Evolutionary conservation across 2,113 vertebrate genomes (phyloP), one percentile per base, ranked within the genome.

Genomic region (Beaufortia kweichowensis): DNA sequence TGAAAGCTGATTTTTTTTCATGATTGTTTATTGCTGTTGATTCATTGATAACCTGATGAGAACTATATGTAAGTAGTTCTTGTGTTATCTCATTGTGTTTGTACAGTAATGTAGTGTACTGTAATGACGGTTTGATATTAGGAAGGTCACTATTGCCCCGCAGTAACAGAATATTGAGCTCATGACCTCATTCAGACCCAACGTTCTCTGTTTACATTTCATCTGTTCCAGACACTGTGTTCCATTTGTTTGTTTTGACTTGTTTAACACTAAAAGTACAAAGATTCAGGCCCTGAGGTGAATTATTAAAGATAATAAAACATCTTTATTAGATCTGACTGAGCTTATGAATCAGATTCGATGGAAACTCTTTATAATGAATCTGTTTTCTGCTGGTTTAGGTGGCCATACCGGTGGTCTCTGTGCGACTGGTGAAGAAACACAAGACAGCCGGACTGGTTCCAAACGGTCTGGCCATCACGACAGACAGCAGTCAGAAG

Each of bases 401-500:
- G 96, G 96, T 98, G 61, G 94, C 93, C n/a, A 95, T 97, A 80
- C 94, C 96, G 0, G 94, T 98, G 17, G 88, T 94, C 9, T 97
- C 96, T 0, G 95, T 97, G 11, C 91, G 95, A 76, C 89, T 95
- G 85, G 93, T 98, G 68, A 98, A 98, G 84, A 98, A 98, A 86
- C 96, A 98, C 89, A 97, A 95, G 89, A 95, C 96, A 0, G 96
- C 95, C 0, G 92, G 96, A 29, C 91, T 98, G 41, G 92, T 98
- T 63, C 96, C 96, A 63, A 98, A 98, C 0, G 96, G 96, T 62
- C 86, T 98, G 80, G 95, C 94, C 62, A 96, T 98, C 89, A 97
- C 95, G 81, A 98, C 96, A 60, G 95, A 86, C 0, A 91, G 93
- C 39, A 92, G 93, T 84, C 93, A 96, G 85, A 98, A 98, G 95